A percentile compares a stretch with the other conserved stretches of the same genome.
These are phyloP conservation scores for Tipula helvola DNA, from an alignment of 2,888 invertebrate species.

Conservation along the genomic window DNA sequence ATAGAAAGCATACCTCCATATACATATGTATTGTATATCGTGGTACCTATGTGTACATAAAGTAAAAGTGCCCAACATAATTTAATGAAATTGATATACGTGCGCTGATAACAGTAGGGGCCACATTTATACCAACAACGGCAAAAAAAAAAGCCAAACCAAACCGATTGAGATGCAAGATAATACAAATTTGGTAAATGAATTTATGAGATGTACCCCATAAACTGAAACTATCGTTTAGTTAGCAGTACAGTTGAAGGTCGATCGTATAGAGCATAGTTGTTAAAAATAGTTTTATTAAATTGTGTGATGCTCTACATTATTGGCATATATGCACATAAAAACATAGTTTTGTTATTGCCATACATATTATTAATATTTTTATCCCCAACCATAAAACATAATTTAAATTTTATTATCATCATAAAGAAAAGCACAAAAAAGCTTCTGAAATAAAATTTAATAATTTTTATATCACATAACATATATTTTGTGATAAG, in stretches of 20 bases:
- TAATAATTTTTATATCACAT: background rate
- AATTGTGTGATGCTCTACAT: background rate
- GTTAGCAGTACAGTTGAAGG: background rate
- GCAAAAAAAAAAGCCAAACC: too few relatives aligned
- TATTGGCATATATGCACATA: background rate
- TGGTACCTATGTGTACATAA: background rate
- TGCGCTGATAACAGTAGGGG: background rate
- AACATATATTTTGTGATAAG: background rate
- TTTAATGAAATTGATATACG: background rate
- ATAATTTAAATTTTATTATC: constrained; percentile 4
- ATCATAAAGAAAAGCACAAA: background rate
- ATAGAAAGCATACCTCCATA: background rate
- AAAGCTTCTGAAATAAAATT: background rate
- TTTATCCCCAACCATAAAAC: background rate
- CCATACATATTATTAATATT: background rate
- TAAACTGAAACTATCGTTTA: background rate
- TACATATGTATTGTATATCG: background rate
- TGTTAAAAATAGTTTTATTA: background rate
- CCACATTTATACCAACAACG: background rate
- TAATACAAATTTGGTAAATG: background rate
- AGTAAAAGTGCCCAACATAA: background rate
- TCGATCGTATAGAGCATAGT: background rate
- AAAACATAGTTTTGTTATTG: background rate
- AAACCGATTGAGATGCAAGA: background rate
- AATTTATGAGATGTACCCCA: background rate